Evolutionary conservation across 2,797 vertebrate genomes (phyloP), one percentile per base, ranked within the genome.

Genomic region (Chrosomus eos): DNA sequence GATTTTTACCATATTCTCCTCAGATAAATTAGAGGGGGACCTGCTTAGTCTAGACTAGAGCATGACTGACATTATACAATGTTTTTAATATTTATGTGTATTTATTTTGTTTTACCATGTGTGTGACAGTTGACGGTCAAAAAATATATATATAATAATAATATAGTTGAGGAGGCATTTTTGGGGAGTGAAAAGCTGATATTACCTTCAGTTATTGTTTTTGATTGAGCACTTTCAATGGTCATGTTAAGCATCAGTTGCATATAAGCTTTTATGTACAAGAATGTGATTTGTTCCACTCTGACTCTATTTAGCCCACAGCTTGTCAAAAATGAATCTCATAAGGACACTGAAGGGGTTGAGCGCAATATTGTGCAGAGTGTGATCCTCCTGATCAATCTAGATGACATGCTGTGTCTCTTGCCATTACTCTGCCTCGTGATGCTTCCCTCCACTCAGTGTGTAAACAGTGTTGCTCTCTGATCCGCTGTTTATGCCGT

Each of bases 401-500:
- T 70, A 38, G 45, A 45, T 45, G 55, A 6, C 31, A 73, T 31
- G 40, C 28, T 75, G 31, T 31, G 53, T 74, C 71, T 74, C 60
- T 28, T 78, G 64, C 55, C 48, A 64, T 82, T 84, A 28, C 64
- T 48, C 64, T 33, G 38, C 70, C n/a, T 77, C 53, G 13, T 73
- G 31, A 76, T 84, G 66, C 67, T 64, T 78, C 64, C 70, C 64
- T 81, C 81, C 80, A 38, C 75, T 71, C 75, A 80, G 79, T 33
- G 43, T 62, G 3, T 26, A 70, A 72, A 83, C 71, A 77, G 28
- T n/a, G 18, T 33, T 70, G 53, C 43, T 80, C 68, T 84, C 51
- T 66, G 76, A 83, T 73, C 78, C n/a, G 26, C 77, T 80, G 73
- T 78, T 78, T 78, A 67, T 76, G 51, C 26, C 73, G 51, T 88